Conservation (phyloP, 2,888 invertebrate species). For the Nomada fucata region DNA sequence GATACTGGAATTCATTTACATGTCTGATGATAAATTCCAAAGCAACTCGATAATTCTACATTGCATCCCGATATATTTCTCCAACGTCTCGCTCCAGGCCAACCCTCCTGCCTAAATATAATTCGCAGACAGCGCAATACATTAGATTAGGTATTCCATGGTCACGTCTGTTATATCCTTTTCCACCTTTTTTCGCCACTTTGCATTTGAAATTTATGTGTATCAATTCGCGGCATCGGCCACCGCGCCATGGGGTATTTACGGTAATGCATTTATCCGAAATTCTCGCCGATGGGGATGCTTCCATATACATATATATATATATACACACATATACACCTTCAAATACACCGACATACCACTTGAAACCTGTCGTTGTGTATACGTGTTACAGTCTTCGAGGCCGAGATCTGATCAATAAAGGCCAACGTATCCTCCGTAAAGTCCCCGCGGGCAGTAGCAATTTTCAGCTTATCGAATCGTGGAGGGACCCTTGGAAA, state of each 20-base stretch:
- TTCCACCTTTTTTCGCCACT: conserved; percentile 15
- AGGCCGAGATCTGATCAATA: conserved; percentile 54
- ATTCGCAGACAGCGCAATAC: conserved; percentile 1
- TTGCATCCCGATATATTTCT: too few relatives aligned
- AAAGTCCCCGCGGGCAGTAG: conserved; percentile 32
- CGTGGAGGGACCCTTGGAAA: conserved; percentile 25
- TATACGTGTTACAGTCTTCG: conserved; percentile 23
- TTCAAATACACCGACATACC: neutral
- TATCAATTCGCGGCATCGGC: conserved; percentile 41
- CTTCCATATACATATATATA: neutral
- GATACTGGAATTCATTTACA: too few relatives aligned
- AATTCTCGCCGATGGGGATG: conserved; percentile 31
- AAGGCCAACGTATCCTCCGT: conserved; percentile 53
- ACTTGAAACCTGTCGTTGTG: neutral
- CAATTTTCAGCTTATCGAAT: conserved; percentile 57
- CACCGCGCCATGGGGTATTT: conserved; percentile 30
- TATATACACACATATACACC: neutral
- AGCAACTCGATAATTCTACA: too few relatives aligned
- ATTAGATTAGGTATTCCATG: conserved; percentile 40
- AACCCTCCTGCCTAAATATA: neutral
- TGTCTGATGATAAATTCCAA: too few relatives aligned
- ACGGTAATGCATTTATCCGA: conserved; percentile 47
- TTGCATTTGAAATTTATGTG: conserved; percentile 38
- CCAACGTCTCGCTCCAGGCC: neutral
- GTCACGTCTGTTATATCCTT: conserved; percentile 12